A percentile compares a stretch with the other conserved stretches of the same genome.
phyloP scores from a whole-genome alignment of 2,888 invertebrate species.

The Nesidiocoris tenuis region DNA sequence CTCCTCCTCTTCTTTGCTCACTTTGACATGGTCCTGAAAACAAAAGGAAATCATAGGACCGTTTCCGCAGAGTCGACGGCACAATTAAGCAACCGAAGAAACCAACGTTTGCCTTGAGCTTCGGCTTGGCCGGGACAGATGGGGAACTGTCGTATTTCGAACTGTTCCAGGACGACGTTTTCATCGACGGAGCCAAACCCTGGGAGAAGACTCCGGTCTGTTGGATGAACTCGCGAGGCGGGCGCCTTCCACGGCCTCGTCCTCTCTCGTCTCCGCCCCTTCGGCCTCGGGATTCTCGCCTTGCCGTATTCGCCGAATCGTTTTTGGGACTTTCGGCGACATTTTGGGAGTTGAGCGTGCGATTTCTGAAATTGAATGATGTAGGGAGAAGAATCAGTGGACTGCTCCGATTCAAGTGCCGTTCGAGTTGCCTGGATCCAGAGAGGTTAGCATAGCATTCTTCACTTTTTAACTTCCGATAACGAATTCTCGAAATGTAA shows the following conservation, averaged over 20 bases:
- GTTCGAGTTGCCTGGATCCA: too few species aligned
- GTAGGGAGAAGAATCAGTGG: not conserved
- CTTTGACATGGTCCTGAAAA: slow-evolving; percentile 45
- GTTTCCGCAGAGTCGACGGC: too few species aligned
- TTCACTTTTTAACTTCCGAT: too few species aligned
- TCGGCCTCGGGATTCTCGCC: not conserved
- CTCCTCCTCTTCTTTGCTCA: slow-evolving; percentile 49
- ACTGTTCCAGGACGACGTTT: slow-evolving; percentile 23
- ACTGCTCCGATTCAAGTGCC: not conserved
- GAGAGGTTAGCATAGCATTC: too few species aligned
- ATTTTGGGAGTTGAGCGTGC: too few species aligned
- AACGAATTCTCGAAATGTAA: too few species aligned
- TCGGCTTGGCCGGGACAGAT: slow-evolving; percentile 4
- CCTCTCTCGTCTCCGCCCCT: slow-evolving; percentile 15
- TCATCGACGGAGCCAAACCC: slow-evolving; percentile 46
- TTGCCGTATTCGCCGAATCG: not conserved
- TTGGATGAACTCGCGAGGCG: slow-evolving; percentile 41
- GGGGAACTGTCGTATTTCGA: slow-evolving; percentile 13
- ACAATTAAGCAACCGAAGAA: too few species aligned
- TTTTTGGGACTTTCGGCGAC: not conserved
- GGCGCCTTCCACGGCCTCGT: slow-evolving; percentile 26
- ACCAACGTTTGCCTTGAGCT: slow-evolving; percentile 29
- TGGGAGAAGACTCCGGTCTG: slow-evolving; percentile 47
- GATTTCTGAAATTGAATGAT: too few species aligned
- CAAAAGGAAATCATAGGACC: not conserved